These are phyloP conservation scores for Lithobius niger DNA, from an alignment of 1,140 invertebrate species.

Conservation along the genomic window DNA sequence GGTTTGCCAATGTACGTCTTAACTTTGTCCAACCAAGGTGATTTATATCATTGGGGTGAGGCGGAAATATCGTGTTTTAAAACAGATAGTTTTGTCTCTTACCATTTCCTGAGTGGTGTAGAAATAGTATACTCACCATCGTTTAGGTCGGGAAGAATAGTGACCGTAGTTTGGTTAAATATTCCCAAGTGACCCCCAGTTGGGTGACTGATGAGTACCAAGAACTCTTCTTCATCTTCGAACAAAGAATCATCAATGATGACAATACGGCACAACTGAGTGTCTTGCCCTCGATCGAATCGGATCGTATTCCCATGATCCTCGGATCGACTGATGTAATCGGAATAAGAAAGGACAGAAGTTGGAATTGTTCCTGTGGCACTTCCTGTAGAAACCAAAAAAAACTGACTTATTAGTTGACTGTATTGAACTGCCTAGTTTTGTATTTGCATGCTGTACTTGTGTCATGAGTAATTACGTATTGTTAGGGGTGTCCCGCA, in stretches of 20 bases:
- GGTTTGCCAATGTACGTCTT: no score
- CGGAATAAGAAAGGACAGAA: slow-evolving; percentile 29
- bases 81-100: no score
- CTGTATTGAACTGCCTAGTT: no score
- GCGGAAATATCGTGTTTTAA: no score
- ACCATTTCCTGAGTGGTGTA: no score
- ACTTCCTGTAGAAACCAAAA: slow-evolving; percentile 21
- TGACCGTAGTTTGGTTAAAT: slow-evolving; percentile 19
- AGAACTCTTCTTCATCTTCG: slow-evolving; percentile 32
- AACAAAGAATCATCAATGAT: slow-evolving; percentile 35
- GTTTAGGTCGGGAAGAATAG: slow-evolving; percentile 26
- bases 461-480: no score
- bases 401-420: no score
- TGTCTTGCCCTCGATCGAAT: slow-evolving; percentile 28
- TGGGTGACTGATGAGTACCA: slow-evolving; percentile 27
- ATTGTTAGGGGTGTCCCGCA: no score
- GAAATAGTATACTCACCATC: slow-evolving; percentile 35
- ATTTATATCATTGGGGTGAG: no score
- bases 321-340: slow-evolving; percentile 30
- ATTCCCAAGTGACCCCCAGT: slow-evolving; percentile 29
- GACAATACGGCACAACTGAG: slow-evolving; percentile 28
- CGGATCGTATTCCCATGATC: slow-evolving; percentile 28
- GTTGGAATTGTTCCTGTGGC: slow-evolving; percentile 27
- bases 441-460: no score
- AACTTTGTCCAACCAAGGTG: no score